These are phyloP conservation scores for Drosophila niveifrons DNA, from an alignment of 2,888 invertebrate species.

Conservation along the genomic window DNA sequence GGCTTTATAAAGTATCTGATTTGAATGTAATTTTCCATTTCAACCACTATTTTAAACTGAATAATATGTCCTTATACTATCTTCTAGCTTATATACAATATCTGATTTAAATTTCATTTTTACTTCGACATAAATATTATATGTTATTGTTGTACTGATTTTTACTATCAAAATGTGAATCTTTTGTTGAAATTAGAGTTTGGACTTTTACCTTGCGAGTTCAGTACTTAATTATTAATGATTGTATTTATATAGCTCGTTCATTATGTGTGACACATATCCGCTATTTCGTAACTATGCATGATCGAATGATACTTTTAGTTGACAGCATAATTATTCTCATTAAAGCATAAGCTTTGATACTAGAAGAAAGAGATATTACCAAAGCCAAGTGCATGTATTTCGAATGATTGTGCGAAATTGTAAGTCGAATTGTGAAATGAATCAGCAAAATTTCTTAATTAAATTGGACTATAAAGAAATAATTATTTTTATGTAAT, in stretches of 20 bases:
- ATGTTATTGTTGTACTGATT: slow-evolving; percentile 1
- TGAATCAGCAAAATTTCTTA: neutral
- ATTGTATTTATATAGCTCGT: slow-evolving; percentile 55
- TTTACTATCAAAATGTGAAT: slow-evolving; percentile 19
- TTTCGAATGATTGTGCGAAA: neutral
- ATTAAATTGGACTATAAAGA: neutral
- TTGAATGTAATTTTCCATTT: neutral
- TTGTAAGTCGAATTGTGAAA: neutral
- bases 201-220: slow-evolving; percentile 43
- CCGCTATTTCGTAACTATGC: slow-evolving; percentile 50
- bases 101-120: neutral
- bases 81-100: neutral
- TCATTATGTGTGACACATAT: slow-evolving; percentile 65
- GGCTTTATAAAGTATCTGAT: neutral
- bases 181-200: slow-evolving; percentile 26
- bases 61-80: too few species aligned
- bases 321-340: slow-evolving; percentile 18
- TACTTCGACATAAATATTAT: neutral
- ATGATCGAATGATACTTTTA: slow-evolving; percentile 49
- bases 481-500: neutral
- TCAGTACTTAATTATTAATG: slow-evolving; percentile 62
- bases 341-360: slow-evolving; percentile 38
- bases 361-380: neutral
- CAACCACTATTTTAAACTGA: too few species aligned
- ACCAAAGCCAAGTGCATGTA: neutral